Base-by-base conservation (phyloP, 2,888 invertebrate species). In the Chymomyza fuscimana region DNA sequence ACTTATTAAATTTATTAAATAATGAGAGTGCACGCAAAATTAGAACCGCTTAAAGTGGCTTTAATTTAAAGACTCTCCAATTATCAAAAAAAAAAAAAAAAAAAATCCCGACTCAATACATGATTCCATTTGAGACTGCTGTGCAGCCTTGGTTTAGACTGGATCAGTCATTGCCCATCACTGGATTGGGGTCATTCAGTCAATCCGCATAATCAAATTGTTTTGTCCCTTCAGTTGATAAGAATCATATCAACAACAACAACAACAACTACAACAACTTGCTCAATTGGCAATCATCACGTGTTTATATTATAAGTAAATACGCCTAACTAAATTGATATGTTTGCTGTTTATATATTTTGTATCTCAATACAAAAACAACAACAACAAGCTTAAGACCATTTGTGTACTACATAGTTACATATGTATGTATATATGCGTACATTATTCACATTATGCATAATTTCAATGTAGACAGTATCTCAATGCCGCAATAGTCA, bases 311-410 rank as follows among this genome's bases (percentile, higher is more conserved):
- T 1, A 32, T 32, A 46, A 46, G 12, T 59, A 63, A 66, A 25
- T 16, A 70, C 62, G 46, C 59, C 16, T 19, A 64, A 74, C 72
- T 54, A 67, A 74, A 72, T 76, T 76, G 77, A 74, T 74, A 76
- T 72, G 72, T 63, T 70, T 71, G 72, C 67, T 50, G 71, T 75
- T 75, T 71, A 66, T 32, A 32, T 32, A 32, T 69, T 25, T 61
- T 78, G 75, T 64, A 63, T 58, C 67, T 67, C 63, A 10, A 12
- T 7, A 46, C 40, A 5, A 46, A 46, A 46, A 46, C 40, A 40
- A 40, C 9, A 40, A 25, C 74, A 80, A 80, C 82, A n/a, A n/a
- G n/a, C 80, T 80, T 77, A 77, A 70, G 73, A 73, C 70, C 69
- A 71, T 76, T 72, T 63, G 6, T 63, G 63, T 40, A 46, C 12